phyloP scores from a whole-genome alignment of 37 sponge, comb jelly and placozoan species.

The Haliclona indistincta region DNA sequence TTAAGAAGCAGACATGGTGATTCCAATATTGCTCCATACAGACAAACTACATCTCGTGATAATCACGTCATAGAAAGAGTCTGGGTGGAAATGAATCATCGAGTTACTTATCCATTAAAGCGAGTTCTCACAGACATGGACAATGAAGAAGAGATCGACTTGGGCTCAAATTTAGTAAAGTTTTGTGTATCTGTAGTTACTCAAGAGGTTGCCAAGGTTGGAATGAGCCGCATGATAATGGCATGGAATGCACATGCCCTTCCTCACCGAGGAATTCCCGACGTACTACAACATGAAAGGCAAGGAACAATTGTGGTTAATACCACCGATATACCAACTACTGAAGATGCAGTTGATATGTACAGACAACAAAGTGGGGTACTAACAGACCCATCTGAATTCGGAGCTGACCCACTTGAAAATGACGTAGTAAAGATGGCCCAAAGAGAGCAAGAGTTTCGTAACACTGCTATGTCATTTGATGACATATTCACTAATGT shows the following conservation, averaged over 20 bases:
- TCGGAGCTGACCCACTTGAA: slow-evolving; percentile 1
- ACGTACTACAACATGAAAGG: background rate
- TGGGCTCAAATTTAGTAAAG: background rate
- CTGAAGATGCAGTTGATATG: too few species aligned
- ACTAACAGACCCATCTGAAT: background rate
- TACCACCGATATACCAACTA: background rate
- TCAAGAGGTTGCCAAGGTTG: too few species aligned
- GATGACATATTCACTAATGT: background rate
- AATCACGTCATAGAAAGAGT: slow-evolving; percentile 25
- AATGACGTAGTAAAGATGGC: background rate
- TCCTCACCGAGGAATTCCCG: too few species aligned
- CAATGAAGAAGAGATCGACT: background rate
- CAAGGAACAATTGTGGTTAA: background rate
- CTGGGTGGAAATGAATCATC: slow-evolving; percentile 33
- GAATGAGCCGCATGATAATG: too few species aligned
- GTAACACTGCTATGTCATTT: background rate
- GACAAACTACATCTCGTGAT: slow-evolving; percentile 1
- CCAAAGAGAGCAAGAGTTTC: background rate
- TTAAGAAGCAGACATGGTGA: background rate
- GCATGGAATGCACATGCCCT: too few species aligned
- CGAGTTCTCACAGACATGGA: background rate
- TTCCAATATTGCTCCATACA: background rate
- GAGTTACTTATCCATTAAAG: slow-evolving; percentile 28
- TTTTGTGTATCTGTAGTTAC: slow-evolving; percentile 25
- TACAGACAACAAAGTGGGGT: slow-evolving; percentile 9